Evolutionary conservation across 1,140 invertebrate genomes (phyloP), one percentile per base, ranked within the genome.

Genomic region (Neodiprion lecontei): DNA sequence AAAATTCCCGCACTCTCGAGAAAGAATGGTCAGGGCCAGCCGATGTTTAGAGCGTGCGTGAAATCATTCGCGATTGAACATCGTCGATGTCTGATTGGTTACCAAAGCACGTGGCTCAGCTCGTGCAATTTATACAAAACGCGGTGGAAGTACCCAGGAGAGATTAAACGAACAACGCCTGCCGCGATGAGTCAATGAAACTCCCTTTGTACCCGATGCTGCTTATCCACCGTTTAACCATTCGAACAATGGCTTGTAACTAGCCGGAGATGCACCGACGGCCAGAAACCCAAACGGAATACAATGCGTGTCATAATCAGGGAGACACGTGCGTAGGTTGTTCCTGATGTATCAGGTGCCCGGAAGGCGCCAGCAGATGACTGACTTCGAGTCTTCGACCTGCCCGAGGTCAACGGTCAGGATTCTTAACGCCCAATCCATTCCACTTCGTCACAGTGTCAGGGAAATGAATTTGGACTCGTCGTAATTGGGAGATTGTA

Each of bases 301-400:
- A 61, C 53, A 61, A 61, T 61, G 53, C 53, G n/a, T 61, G 53
- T 61, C 53, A 61, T 61, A 61, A 61, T 61, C 53, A 61, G 53
- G 11, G n/a, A 61, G 53, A 61, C 53, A 61, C 53, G 53, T 61
- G 53, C 53, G 9, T 61, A 7, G 53, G 53, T 61, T 61, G 53
- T 61, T 61, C 53, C 53, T 61, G 11, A 4, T 14, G 11, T 61
- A 61, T 61, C 53, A 61, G 53, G 53, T 61, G 53, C 53, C n/a
- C 53, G 53, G 3, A 17, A 61, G 53, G 53, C 53, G 11, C 53
- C 53, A 40, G 28, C 28, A 40, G 28, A 40, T 17, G 53, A 61
- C 53, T 61, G 53, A 61, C 53, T 61, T 40, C 8, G 53, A 61
- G 53, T 61, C 53, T 17, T 17, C 53, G 28, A 40, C 28, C 28